These are phyloP conservation scores for Megalopta genalis DNA, from an alignment of 1,140 invertebrate species.

Conservation along the genomic window DNA sequence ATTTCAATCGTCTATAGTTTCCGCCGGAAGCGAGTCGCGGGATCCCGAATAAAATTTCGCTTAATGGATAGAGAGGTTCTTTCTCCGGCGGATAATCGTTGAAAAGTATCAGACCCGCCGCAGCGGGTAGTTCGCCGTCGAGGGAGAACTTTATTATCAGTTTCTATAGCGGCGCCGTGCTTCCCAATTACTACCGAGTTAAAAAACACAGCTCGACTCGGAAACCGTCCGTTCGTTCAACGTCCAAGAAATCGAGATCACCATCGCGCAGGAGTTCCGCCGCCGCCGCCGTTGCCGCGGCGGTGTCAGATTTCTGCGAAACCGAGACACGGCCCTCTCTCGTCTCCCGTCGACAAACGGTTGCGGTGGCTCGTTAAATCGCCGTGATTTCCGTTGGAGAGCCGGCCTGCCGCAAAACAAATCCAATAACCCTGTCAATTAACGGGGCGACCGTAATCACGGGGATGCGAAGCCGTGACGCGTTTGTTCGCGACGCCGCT, in stretches of 20 bases:
- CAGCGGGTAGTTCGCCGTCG: too few species aligned
- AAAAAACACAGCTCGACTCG: not conserved
- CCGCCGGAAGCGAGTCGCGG: too few species aligned
- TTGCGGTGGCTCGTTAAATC: not conserved
- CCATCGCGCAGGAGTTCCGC: too few species aligned
- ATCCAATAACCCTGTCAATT: constrained; percentile 3
- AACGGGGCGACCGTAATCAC: not conserved
- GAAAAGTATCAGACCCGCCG: too few species aligned
- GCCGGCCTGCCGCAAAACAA: not conserved
- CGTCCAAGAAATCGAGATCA: not conserved
- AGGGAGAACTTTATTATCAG: not conserved
- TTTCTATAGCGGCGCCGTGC: not conserved
- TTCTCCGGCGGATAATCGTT: not conserved
- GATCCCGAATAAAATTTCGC: not conserved
- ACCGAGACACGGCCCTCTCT: not conserved
- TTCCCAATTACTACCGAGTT: not conserved
- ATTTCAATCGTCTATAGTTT: too few species aligned
- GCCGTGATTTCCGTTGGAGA: not conserved
- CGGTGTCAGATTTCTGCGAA: not conserved
- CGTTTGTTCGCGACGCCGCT: not conserved
- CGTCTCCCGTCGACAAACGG: not conserved
- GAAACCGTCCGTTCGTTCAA: too few species aligned
- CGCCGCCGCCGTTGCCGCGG: too few species aligned
- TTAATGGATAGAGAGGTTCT: not conserved
- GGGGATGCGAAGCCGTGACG: not conserved